Percentiles rank a stretch among this genome's conserved stretches.
phyloP scores from a whole-genome alignment of 1,140 invertebrate genomes.

The Zaprionus inermis region DNA sequence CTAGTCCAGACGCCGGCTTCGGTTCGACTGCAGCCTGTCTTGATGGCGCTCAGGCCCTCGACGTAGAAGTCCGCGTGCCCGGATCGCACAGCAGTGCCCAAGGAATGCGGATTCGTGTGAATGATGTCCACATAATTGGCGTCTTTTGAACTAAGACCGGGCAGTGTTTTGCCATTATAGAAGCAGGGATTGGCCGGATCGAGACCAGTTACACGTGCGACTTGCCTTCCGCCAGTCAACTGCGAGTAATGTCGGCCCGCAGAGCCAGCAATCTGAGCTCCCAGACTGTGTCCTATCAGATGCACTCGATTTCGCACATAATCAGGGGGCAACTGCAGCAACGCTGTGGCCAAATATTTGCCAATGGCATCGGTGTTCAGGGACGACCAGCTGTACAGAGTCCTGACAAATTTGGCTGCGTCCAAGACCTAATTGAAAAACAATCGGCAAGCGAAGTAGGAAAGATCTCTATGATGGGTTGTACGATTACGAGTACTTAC shows the following conservation, averaged over 20 bases:
- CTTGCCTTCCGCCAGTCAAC: slow-evolving; percentile 31
- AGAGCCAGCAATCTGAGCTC: slow-evolving; percentile 85
- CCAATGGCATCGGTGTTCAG: slow-evolving; percentile 71
- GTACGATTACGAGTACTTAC: not conserved
- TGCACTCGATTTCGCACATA: slow-evolving; percentile 62
- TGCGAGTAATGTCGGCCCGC: slow-evolving; percentile 82
- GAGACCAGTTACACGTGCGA: slow-evolving; percentile 86
- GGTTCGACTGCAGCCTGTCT: slow-evolving; percentile 18
- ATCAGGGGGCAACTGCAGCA: slow-evolving; percentile 42
- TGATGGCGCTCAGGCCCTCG: slow-evolving; percentile 28
- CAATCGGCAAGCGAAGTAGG: not conserved
- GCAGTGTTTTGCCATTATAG: slow-evolving; percentile 77
- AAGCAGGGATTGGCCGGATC: slow-evolving; percentile 90
- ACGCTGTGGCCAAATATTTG: slow-evolving; percentile 45
- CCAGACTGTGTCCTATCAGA: slow-evolving; percentile 79
- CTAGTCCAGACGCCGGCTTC: too few relatives aligned
- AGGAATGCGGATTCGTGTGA: slow-evolving; percentile 89
- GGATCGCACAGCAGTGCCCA: slow-evolving; percentile 80
- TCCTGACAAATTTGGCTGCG: slow-evolving; percentile 58
- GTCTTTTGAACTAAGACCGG: slow-evolving; percentile 85
- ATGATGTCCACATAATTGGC: slow-evolving; percentile 88
- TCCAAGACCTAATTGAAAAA: slow-evolving; percentile 47
- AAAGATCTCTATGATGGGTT: too few relatives aligned
- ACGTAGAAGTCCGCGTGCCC: slow-evolving; percentile 91
- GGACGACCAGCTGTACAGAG: slow-evolving; percentile 64